Evolutionary conservation across 2,888 invertebrate species (phyloP).

Genomic region (Xestia rhomboidea): DNA sequence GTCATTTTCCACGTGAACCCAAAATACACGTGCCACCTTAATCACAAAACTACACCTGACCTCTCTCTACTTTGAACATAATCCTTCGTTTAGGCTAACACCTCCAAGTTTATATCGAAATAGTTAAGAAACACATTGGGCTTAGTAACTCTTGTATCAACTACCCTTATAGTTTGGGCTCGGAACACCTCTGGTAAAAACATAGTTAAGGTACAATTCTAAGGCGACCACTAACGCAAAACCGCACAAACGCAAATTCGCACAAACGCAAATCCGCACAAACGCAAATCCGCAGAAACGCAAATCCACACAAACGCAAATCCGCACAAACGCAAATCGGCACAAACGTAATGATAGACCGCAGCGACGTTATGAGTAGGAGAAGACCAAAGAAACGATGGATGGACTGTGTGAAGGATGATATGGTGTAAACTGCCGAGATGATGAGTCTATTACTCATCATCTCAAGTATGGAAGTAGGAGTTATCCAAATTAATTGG

Average conservation of each 20-base stretch:
- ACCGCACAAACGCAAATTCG: background rate
- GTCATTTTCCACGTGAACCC: background rate
- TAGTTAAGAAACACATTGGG: conserved; percentile 47
- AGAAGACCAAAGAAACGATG: too few relatives aligned
- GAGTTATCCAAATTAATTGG: too few relatives aligned
- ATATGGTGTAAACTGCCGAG: too few relatives aligned
- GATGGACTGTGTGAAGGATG: too few relatives aligned
- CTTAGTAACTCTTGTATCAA: conserved; percentile 19
- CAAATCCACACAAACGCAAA: background rate
- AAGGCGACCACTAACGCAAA: background rate
- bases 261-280: background rate
- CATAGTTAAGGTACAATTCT: conserved; percentile 38
- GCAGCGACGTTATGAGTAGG: background rate
- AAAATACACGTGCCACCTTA: background rate
- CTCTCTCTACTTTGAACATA: conserved; percentile 35
- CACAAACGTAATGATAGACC: background rate
- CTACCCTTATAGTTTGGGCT: conserved; percentile 51
- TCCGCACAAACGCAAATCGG: background rate
- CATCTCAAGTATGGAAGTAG: too few relatives aligned
- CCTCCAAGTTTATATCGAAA: conserved; percentile 58
- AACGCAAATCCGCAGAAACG: too few relatives aligned
- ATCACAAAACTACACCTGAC: conserved; percentile 21
- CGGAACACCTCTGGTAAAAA: conserved; percentile 39
- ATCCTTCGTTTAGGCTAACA: conserved; percentile 47
- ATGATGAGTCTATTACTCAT: too few relatives aligned